Percentiles rank a stretch among this genome's conserved stretches.
phyloP scores from a whole-genome alignment of 2,888 invertebrate species.

The Hemicrepidius hirtus region DNA sequence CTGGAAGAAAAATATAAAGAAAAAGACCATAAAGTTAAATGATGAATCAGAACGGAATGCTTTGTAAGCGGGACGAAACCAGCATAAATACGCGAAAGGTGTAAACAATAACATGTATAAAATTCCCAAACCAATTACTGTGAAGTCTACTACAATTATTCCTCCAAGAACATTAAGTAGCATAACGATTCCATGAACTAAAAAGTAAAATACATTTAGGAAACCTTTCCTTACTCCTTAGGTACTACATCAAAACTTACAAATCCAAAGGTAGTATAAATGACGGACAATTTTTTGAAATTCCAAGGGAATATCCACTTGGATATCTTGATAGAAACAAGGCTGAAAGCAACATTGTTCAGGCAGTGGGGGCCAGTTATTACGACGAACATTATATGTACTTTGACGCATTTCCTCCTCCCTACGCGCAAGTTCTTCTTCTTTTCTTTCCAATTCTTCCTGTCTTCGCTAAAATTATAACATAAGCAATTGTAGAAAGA shows the following conservation, averaged over 20 bases:
- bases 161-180: conserved; percentile 91
- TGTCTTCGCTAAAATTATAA: conserved; percentile 80
- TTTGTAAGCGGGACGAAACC: conserved; percentile 99
- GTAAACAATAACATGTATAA: conserved; percentile 93
- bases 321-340: conserved; percentile 99
- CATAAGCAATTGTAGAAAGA: not conserved
- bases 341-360: conserved; percentile 95
- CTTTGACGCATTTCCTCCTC: conserved; percentile 88
- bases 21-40: conserved; percentile 99
- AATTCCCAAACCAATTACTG: conserved; percentile 90
- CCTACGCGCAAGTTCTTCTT: conserved; percentile 89
- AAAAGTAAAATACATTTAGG: conserved; percentile 69
- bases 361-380: conserved; percentile 99
- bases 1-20: conserved; percentile 99
- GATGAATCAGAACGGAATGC: conserved; percentile 99
- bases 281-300: conserved; percentile 97
- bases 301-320: conserved; percentile 97
- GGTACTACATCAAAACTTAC: conserved; percentile 84
- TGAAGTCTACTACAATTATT: conserved; percentile 83
- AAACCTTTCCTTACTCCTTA: too few relatives aligned
- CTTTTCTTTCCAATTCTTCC: conserved; percentile 94
- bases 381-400: conserved; percentile 80
- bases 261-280: conserved; percentile 97
- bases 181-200: conserved; percentile 93
- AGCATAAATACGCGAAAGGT: conserved; percentile 98